Percentiles rank a stretch among this genome's conserved stretches.
phyloP scores from a whole-genome alignment of 2,797 vertebrate species.

The Carapus acus region DNA sequence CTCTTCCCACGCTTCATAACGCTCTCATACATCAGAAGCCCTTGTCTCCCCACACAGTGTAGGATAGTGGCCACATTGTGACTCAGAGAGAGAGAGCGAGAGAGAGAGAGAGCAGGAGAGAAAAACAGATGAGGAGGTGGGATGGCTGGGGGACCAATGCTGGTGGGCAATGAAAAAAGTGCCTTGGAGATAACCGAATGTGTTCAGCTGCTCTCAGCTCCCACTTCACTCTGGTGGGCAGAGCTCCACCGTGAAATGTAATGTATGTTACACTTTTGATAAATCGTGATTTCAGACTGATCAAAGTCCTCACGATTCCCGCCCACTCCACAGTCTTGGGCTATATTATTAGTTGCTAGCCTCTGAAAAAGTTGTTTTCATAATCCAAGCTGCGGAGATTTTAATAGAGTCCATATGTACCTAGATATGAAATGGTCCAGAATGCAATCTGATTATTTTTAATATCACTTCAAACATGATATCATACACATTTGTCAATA shows the following conservation, averaged over 20 bases:
- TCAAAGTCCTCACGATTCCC: too few relatives aligned
- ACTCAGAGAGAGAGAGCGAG: constrained; percentile 58
- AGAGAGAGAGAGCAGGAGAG: constrained; percentile 28
- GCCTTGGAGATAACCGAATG: constrained; percentile 25
- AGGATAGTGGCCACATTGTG: constrained; percentile 68
- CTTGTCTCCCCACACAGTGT: constrained; percentile 70
- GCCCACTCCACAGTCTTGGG: too few relatives aligned
- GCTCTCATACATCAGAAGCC: constrained; percentile 65
- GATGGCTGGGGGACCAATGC: constrained; percentile 13
- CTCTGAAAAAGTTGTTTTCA: too few relatives aligned
- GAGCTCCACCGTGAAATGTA: neutral
- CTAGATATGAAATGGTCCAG: too few relatives aligned
- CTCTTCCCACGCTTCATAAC: constrained; percentile 64
- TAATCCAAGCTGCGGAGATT: too few relatives aligned
- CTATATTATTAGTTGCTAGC: too few relatives aligned
- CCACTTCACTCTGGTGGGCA: constrained; percentile 8
- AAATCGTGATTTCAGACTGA: too few relatives aligned
- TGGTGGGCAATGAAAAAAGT: constrained; percentile 26
- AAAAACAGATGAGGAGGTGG: constrained; percentile 49
- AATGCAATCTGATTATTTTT: too few relatives aligned
- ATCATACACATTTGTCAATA: too few relatives aligned
- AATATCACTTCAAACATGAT: too few relatives aligned
- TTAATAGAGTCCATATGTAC: too few relatives aligned
- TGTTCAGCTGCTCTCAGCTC: constrained; percentile 1
- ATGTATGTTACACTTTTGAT: too few relatives aligned